Conservation (phyloP, 2,888 invertebrate genomes). For the Phengaris arion region DNA sequence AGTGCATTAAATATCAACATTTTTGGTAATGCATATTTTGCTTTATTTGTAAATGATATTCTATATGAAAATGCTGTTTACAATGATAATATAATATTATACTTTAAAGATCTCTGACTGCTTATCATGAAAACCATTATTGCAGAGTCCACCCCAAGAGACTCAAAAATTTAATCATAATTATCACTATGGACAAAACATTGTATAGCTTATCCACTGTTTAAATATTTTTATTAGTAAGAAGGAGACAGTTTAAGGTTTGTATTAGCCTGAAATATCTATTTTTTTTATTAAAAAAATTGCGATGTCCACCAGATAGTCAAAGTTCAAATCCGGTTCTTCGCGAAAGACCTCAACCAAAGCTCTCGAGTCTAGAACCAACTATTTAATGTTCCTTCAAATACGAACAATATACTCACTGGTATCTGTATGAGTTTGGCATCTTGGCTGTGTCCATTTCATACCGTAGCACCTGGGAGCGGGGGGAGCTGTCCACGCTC, state of each 20-base stretch:
- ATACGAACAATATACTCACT: slow-evolving; percentile 56
- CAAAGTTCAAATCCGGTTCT: not conserved
- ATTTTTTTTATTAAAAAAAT: not conserved
- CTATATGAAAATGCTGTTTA: too few relatives aligned
- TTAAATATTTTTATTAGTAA: too few relatives aligned
- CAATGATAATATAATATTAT: too few relatives aligned
- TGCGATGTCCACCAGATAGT: not conserved
- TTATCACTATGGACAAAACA: too few relatives aligned
- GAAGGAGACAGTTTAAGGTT: too few relatives aligned
- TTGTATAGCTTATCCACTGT: too few relatives aligned
- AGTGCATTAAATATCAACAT: too few relatives aligned
- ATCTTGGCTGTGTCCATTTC: slow-evolving; percentile 61
- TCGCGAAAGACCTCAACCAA: too few relatives aligned
- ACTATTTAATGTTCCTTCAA: not conserved
- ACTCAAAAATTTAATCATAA: not conserved
- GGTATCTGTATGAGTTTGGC: slow-evolving; percentile 68
- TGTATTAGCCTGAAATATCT: too few relatives aligned
- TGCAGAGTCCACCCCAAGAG: not conserved
- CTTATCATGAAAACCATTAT: not conserved
- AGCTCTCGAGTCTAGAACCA: too few relatives aligned
- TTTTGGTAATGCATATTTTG: too few relatives aligned
- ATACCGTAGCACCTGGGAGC: slow-evolving; percentile 58
- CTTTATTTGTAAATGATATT: too few relatives aligned
- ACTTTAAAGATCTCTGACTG: not conserved
- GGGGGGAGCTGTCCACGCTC: slow-evolving; percentile 51